Evolutionary conservation across 2,888 invertebrate species (phyloP).

Genomic region (Leptinotarsa rubiginosa): DNA sequence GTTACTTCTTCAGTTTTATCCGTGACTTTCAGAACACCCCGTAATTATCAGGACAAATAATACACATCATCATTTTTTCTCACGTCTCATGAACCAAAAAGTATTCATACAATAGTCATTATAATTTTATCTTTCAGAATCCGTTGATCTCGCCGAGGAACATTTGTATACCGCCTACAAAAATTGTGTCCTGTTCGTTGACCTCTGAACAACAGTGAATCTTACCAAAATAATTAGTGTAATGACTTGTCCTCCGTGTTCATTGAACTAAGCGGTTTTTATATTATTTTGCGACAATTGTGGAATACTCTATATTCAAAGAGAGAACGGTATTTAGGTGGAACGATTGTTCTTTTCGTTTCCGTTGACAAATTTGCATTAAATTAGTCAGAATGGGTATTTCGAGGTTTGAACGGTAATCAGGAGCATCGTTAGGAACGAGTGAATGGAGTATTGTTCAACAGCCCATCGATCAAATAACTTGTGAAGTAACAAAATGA

Average conservation of each 20-base stretch:
- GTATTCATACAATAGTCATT: too few relatives aligned
- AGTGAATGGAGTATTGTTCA: too few relatives aligned
- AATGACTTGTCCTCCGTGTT: slow-evolving; percentile 25
- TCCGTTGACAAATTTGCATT: neutral
- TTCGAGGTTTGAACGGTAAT: neutral
- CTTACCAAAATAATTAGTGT: slow-evolving; percentile 27
- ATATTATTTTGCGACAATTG: slow-evolving; percentile 23
- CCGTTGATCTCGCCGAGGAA: neutral
- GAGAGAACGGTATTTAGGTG: slow-evolving; percentile 1
- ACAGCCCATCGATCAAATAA: too few relatives aligned
- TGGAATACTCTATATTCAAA: slow-evolving; percentile 7
- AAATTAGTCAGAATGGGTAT: neutral
- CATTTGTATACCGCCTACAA: neutral
- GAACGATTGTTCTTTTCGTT: slow-evolving; percentile 9
- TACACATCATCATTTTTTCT: too few relatives aligned
- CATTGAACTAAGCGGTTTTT: slow-evolving; percentile 23
- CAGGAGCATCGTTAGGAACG: neutral
- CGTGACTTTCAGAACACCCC: too few relatives aligned
- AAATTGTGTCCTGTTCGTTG: slow-evolving; percentile 25
- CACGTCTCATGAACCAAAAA: too few relatives aligned
- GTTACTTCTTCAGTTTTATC: too few relatives aligned
- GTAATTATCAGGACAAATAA: too few relatives aligned
- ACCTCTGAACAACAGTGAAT: slow-evolving; percentile 21
- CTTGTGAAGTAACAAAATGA: too few relatives aligned
- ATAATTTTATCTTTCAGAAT: too few relatives aligned